These are phyloP conservation scores for Orchesella cincta DNA, from an alignment of 1,140 invertebrate genomes.

Conservation along the genomic window DNA sequence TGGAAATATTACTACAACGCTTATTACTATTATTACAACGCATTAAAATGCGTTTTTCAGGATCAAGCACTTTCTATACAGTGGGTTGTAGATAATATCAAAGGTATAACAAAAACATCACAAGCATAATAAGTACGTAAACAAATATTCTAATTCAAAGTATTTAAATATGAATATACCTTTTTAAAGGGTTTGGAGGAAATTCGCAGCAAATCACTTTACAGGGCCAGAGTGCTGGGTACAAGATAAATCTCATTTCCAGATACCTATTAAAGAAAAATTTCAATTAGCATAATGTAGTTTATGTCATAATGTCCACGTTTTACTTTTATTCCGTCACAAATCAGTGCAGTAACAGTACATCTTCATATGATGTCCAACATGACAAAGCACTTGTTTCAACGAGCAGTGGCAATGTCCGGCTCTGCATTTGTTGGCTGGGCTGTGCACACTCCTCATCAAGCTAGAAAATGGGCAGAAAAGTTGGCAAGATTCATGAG, in stretches of 20 bases:
- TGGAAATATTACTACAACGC: too few relatives aligned
- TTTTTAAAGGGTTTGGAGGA: background rate
- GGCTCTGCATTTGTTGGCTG: slow-evolving; percentile 32
- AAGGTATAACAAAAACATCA: too few relatives aligned
- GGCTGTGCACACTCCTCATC: slow-evolving; percentile 29
- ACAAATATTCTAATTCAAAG: too few relatives aligned
- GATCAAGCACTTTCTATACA: slow-evolving; percentile 1
- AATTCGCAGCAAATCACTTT: background rate
- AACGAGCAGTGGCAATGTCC: slow-evolving; percentile 25
- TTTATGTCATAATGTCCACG: background rate
- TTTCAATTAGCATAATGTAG: too few relatives aligned
- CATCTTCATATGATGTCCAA: slow-evolving; percentile 43
- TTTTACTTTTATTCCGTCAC: background rate
- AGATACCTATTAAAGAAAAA: too few relatives aligned
- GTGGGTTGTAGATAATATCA: background rate
- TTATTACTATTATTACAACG: too few relatives aligned
- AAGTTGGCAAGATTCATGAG: slow-evolving; percentile 34
- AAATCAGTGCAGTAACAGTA: slow-evolving; percentile 28
- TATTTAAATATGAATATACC: too few relatives aligned
- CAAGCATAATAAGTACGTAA: too few relatives aligned
- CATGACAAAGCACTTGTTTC: slow-evolving; percentile 15
- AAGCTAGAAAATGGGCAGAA: slow-evolving; percentile 32
- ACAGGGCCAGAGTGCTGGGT: background rate
- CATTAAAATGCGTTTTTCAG: too few relatives aligned
- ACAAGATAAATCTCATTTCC: background rate